Evolutionary conservation across 2,797 vertebrate genomes (phyloP).

Genomic region (Eleutherodactylus coqui): DNA sequence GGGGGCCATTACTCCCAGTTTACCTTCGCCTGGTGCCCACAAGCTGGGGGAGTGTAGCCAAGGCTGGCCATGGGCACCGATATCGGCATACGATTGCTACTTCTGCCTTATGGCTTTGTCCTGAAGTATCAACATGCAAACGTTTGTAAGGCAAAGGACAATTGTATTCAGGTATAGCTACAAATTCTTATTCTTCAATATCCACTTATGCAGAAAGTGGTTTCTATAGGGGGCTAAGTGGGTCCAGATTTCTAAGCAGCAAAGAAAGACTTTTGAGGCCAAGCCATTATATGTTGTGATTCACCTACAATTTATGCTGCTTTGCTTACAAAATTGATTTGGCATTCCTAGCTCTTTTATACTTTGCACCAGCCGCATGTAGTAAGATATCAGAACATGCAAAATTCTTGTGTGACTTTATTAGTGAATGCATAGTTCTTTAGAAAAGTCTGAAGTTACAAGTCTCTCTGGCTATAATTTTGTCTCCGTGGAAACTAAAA

Average conservation of each 20-base stretch:
- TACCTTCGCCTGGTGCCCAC: too few species aligned
- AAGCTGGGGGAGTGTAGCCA: too few species aligned
- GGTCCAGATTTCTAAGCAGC: neutral
- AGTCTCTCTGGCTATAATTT: constrained; percentile 52
- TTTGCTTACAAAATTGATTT: neutral
- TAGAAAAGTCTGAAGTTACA: constrained; percentile 30
- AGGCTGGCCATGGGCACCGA: too few species aligned
- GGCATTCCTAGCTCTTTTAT: neutral
- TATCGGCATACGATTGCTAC: too few species aligned
- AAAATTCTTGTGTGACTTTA: neutral
- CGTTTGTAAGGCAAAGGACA: too few species aligned
- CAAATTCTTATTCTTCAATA: too few species aligned
- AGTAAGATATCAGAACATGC: neutral
- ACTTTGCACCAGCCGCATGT: neutral
- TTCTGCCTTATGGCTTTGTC: too few species aligned
- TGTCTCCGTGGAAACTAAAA: constrained; percentile 61
- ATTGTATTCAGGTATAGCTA: too few species aligned
- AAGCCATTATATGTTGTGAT: neutral
- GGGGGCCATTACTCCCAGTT: too few species aligned
- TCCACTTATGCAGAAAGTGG: too few species aligned
- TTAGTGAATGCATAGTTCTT: constrained; percentile 19
- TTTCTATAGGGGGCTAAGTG: neutral
- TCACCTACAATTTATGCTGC: neutral
- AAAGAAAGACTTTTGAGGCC: neutral
- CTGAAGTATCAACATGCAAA: too few species aligned